Base-by-base conservation (phyloP, 2,888 invertebrate genomes). In the Eilema depressum region DNA sequence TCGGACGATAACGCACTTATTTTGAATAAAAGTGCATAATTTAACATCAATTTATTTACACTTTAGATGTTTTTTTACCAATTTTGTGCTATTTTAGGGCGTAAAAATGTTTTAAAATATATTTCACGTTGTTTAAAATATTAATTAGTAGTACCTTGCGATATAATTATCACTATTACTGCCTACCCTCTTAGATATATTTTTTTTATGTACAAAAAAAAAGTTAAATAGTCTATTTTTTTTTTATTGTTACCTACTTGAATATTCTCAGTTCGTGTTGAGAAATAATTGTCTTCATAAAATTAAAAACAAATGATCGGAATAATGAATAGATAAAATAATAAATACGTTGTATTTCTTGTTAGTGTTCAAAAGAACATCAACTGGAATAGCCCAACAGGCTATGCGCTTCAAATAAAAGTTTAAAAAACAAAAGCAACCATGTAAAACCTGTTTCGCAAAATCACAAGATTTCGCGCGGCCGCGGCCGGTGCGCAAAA, bases 401-500 rank as follows among this genome's bases (percentile, higher is more conserved):
- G 83, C 82, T 83, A 84, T 83, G 85, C 86, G 85, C 75, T 76
- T 79, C 85, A 85, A 83, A 83, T 80, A 83, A 82, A 66, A 85
- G 76, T 86, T 85, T 83, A 85, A 83, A 89, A 89, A 86, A 82
- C 83, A 85, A 88, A 87, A 89, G 88, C 77, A 79, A 75, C 81
- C 84, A 86, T 84, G 79, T 77, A 80, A 89, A 93, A 92, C 93
- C 92, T 80, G 89, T 91, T 90, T 53, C 89, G 87, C 87, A 84
- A 88, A 93, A 92, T 91, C 91, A 91, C 88, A 88, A 87, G 89
- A 90, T 88, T 89, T 90, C 87, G 87, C 90, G 87, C 86, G 86
- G 88, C 86, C 85, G 59, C 59, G n/a, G 85, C 70, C 71, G 71
- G 83, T 86, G 82, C 79, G 75, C 68, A 20, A 0, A 12, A 33